These are phyloP conservation scores for Melanotaenia duboulayi DNA, from an alignment of 2,113 vertebrate species.

Conservation along the genomic window DNA sequence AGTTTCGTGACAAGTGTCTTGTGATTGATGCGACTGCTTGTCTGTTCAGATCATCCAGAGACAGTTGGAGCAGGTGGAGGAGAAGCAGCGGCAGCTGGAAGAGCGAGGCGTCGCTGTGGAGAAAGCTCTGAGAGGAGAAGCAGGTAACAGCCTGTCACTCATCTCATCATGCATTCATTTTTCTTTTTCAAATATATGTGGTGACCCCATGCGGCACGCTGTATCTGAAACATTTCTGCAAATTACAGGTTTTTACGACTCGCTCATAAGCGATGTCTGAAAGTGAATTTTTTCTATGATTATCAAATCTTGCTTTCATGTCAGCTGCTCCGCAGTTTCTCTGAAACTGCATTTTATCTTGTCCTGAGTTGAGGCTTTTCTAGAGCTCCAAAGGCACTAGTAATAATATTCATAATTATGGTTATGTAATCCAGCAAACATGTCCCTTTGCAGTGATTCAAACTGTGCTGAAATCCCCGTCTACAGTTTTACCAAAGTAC, in stretches of 20 bases:
- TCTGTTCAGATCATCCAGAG: conserved; percentile 93
- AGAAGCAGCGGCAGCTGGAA: conserved; percentile 96
- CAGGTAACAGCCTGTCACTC: conserved; percentile 86
- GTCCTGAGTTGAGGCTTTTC: conserved; percentile 8
- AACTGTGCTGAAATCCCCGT: conserved; percentile 1
- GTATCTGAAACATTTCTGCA: not conserved
- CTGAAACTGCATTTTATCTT: conserved; percentile 23
- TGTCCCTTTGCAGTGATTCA: conserved; percentile 12
- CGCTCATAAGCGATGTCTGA: conserved; percentile 1
- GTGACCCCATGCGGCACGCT: not conserved
- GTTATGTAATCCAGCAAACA: conserved; percentile 27
- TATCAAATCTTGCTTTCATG: conserved; percentile 9
- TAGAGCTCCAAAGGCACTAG: conserved; percentile 24
- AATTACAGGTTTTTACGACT: conserved; percentile 4
- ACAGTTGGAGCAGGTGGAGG: conserved; percentile 98
- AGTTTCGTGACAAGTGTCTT: not conserved
- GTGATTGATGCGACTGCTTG: not conserved
- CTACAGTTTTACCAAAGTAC: not conserved
- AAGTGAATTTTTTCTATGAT: not conserved
- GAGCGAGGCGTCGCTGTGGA: conserved; percentile 97
- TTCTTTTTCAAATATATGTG: not conserved
- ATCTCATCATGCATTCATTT: not conserved
- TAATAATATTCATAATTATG: conserved; percentile 4
- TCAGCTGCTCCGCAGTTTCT: not conserved
- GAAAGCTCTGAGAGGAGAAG: conserved; percentile 97